Evolutionary conservation across 2,113 vertebrate genomes (phyloP), one percentile per base, ranked within the genome.

Genomic region (Connochaetes taurinus): DNA sequence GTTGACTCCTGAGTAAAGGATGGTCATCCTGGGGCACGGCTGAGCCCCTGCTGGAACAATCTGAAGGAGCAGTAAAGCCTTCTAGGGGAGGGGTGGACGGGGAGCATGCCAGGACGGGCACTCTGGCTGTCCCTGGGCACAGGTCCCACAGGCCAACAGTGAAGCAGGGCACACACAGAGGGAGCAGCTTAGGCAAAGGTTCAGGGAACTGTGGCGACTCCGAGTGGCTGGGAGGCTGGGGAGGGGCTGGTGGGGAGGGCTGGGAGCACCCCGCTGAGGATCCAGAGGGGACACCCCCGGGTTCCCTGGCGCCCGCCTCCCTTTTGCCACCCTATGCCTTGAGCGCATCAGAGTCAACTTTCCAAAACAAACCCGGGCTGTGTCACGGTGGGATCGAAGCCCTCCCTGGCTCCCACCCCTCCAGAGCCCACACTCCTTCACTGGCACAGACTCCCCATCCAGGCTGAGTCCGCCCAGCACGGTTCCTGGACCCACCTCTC

Each of bases 401-500:
- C 17, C 33, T 33, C 57, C 15, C 5, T 0, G 33, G 40, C 45
- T 91, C 76, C 43, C 5, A 2, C 78, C 33, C 40, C 17, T 76
- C 83, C 91, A 14, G 33, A 78, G 60, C n/a, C 64, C 58, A 2
- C 23, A 0, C 15, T 43, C 84, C 45, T 57, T 27, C 27, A 0
- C 2, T 7, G n/a, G 29, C 47, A 13, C 14, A 16, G 55, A 53
- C 0, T 7, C 33, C 17, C 31, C 76, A 0, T 17, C 45, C 4
- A 0, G 64, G 23, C 31, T 6, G 33, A 1, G 47, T 3, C 47
- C 1, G 0, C 27, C 81, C 4, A 2, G 23, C n/a, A 3, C 1
- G 15, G 58, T 21, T 40, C 31, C 21, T 25, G 10, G 40, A 16
- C 2, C n/a, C 7, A 7, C 7, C 47, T 14, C 17, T 25, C 31